Conservation (phyloP, 2,888 invertebrate species). For the Agonopterix heracliana region DNA sequence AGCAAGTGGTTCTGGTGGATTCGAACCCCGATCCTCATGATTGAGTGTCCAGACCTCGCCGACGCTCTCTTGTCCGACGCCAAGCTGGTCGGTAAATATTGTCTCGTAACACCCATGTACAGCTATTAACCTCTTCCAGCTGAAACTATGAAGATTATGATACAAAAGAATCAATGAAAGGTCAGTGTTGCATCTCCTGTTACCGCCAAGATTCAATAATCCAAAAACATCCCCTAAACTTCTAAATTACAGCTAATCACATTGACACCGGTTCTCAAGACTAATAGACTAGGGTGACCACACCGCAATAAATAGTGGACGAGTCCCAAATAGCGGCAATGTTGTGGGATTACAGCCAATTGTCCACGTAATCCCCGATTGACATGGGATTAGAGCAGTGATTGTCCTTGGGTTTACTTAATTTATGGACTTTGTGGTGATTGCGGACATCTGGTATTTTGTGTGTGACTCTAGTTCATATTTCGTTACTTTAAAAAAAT, state of each 20-base stretch:
- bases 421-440: slow-evolving; percentile 39
- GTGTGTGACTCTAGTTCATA: not conserved
- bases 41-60: too few species aligned
- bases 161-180: too few species aligned
- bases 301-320: slow-evolving; percentile 48
- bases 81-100: too few species aligned
- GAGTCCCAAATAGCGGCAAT: slow-evolving; percentile 23
- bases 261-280: not conserved
- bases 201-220: not conserved
- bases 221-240: not conserved
- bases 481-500: too few species aligned
- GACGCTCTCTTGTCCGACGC: too few species aligned
- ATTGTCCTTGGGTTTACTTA: slow-evolving; percentile 37
- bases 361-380: slow-evolving; percentile 56
- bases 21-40: too few species aligned
- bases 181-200: too few species aligned
- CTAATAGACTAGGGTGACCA: not conserved
- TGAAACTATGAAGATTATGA: too few species aligned
- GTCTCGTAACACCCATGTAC: too few species aligned
- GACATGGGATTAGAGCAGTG: slow-evolving; percentile 57
- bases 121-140: too few species aligned
- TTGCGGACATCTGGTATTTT: slow-evolving; percentile 20
- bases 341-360: slow-evolving; percentile 56
- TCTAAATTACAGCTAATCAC: slow-evolving; percentile 1
- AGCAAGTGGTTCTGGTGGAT: too few species aligned